Evolutionary conservation across 1,140 invertebrate genomes (phyloP).

Genomic region (Apocrypta bakeri): DNA sequence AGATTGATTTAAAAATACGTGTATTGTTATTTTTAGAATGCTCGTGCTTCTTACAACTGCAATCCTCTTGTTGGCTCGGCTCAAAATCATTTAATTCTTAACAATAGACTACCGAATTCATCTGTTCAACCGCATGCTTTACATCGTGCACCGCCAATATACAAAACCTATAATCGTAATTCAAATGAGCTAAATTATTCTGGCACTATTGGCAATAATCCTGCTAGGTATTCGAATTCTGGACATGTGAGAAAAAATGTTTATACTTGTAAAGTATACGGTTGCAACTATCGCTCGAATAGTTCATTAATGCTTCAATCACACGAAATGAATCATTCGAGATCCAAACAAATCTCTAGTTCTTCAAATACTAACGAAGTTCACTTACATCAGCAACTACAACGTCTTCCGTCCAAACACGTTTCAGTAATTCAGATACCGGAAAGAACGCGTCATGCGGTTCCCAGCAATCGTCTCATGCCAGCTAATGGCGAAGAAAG

Average conservation of each 20-base stretch:
- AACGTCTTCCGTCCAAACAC: constrained; percentile 27
- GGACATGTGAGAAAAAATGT: constrained; percentile 2
- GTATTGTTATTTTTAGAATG: not conserved
- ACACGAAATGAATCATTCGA: constrained; percentile 39
- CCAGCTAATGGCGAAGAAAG: not conserved
- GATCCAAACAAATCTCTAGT: not conserved
- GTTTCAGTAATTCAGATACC: constrained; percentile 37
- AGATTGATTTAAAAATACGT: not conserved
- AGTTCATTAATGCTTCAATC: not conserved
- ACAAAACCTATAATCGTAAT: constrained; percentile 19
- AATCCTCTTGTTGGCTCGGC: not conserved
- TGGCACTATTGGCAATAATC: not conserved
- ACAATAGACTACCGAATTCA: not conserved
- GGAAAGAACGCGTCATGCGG: constrained; percentile 18
- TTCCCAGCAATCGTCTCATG: not conserved
- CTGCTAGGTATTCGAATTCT: not conserved
- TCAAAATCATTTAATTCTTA: not conserved
- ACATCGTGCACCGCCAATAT: not conserved
- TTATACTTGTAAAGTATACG: not conserved
- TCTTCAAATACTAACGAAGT: not conserved
- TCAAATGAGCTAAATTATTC: not conserved
- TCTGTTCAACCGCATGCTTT: not conserved
- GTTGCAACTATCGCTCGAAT: constrained; percentile 3
- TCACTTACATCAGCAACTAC: not conserved
- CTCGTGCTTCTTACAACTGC: not conserved